Evolutionary conservation across 1,140 invertebrate species (phyloP).

Genomic region (Wasmannia auropunctata): DNA sequence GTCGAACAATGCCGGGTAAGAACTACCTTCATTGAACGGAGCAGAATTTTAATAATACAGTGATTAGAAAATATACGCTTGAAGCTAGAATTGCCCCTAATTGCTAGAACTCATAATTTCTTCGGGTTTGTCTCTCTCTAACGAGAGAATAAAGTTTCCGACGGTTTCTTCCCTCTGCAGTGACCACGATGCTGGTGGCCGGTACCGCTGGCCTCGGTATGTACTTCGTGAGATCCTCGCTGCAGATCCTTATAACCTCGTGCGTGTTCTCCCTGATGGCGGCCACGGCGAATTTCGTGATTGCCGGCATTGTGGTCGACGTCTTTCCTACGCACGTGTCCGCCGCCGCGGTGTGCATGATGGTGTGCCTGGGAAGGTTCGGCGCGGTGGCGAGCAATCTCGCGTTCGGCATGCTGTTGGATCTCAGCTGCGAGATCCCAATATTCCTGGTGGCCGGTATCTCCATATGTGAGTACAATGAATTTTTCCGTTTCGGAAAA

Average conservation of each 20-base stretch:
- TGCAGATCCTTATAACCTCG: conserved; percentile 85
- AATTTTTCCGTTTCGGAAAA: neutral
- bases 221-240: conserved; percentile 84
- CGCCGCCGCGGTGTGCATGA: conserved; percentile 85
- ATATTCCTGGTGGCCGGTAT: conserved; percentile 84
- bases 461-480: conserved; percentile 79
- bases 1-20: conserved; percentile 77
- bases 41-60: neutral
- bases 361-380: conserved; percentile 85
- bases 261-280: conserved; percentile 86
- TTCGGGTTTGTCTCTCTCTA: neutral
- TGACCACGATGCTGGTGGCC: conserved; percentile 84
- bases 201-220: conserved; percentile 83
- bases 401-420: conserved; percentile 85
- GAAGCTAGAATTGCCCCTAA: neutral
- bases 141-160: neutral
- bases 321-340: conserved; percentile 86
- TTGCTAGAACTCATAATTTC: too few relatives aligned
- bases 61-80: neutral
- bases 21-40: neutral
- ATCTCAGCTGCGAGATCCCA: conserved; percentile 84
- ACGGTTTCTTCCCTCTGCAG: conserved; percentile 72
- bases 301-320: conserved; percentile 86
- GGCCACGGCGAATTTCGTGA: conserved; percentile 86
- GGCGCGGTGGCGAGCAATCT: conserved; percentile 86